Evolutionary conservation across 2,113 vertebrate species (phyloP).

Genomic region (Lampris incognitus): DNA sequence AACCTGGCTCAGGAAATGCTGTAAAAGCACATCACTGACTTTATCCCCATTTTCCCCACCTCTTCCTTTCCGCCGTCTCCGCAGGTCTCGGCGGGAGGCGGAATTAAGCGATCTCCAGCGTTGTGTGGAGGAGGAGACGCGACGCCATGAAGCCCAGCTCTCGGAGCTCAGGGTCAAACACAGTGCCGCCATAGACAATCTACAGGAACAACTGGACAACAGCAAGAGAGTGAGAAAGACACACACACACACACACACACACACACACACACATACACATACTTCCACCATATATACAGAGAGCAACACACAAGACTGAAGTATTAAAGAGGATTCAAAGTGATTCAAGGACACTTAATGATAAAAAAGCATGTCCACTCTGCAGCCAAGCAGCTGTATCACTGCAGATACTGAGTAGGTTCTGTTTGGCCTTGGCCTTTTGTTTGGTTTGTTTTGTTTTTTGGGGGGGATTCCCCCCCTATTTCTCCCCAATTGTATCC

Average conservation of each 20-base stretch:
- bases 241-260: not conserved
- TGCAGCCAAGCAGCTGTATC: no score
- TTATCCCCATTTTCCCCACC: not conserved
- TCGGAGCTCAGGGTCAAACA: conserved; percentile 90
- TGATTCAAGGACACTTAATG: no score
- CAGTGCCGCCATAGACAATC: conserved; percentile 81
- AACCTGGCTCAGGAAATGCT: not conserved
- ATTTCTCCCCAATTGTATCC: no score
- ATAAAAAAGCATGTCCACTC: no score
- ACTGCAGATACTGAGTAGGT: no score
- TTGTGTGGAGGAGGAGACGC: conserved; percentile 87
- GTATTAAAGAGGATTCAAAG: no score
- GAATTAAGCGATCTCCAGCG: conserved; percentile 89
- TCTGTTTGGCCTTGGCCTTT: no score
- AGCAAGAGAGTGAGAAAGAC: conserved; percentile 83
- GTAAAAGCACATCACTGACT: not conserved
- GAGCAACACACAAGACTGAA: no score
- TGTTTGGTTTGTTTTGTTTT: no score
- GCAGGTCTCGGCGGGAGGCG: conserved; percentile 89
- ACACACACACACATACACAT: not conserved
- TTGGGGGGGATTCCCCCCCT: no score
- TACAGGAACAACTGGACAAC: conserved; percentile 91
- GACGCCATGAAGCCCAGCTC: conserved; percentile 84
- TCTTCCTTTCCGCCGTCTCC: not conserved
- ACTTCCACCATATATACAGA: not conserved